A percentile compares a stretch with the other conserved stretches of the same genome.
These are phyloP conservation scores for Remorina albescens DNA, from an alignment of 2,797 vertebrate genomes.

Conservation along the genomic window DNA sequence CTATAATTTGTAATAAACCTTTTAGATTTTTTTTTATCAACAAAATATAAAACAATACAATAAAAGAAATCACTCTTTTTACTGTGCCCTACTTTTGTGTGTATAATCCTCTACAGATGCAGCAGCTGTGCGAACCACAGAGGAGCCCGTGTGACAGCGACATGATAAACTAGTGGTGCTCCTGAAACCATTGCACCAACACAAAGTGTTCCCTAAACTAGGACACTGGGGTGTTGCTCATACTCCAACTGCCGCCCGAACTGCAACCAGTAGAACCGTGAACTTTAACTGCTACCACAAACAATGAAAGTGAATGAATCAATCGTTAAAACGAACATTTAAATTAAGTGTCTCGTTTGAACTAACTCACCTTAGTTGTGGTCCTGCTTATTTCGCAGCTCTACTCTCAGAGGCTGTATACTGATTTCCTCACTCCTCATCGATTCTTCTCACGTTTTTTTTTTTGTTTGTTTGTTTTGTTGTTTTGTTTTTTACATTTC, in stretches of 20 bases:
- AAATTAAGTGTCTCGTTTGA: not conserved
- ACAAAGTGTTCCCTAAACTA: conserved; percentile 36
- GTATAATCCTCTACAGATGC: conserved; percentile 17
- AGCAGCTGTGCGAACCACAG: conserved; percentile 32
- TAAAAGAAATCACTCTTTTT: not conserved
- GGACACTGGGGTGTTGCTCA: conserved; percentile 42
- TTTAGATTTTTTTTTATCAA: not conserved
- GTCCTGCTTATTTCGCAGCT: conserved; percentile 50
- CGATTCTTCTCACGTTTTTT: conserved; percentile 35
- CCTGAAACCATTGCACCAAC: conserved; percentile 19
- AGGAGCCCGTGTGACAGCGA: conserved; percentile 52
- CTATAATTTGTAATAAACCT: not conserved
- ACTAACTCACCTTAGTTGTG: not conserved
- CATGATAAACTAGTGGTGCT: conserved; percentile 55
- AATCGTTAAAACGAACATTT: conserved; percentile 27
- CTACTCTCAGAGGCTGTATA: conserved; percentile 59
- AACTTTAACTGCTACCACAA: conserved; percentile 3
- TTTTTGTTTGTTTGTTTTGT: no score
- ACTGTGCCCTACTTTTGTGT: conserved; percentile 51
- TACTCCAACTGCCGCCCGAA: conserved; percentile 1
- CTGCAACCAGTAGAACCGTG: conserved; percentile 1
- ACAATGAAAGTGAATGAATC: conserved; percentile 22
- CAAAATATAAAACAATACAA: not conserved
- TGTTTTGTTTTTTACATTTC: no score
- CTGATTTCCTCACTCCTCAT: conserved; percentile 64